Evolutionary conservation across 2,797 vertebrate species (phyloP), one percentile per base, ranked within the genome.

Genomic region (Poeciliopsis infans): DNA sequence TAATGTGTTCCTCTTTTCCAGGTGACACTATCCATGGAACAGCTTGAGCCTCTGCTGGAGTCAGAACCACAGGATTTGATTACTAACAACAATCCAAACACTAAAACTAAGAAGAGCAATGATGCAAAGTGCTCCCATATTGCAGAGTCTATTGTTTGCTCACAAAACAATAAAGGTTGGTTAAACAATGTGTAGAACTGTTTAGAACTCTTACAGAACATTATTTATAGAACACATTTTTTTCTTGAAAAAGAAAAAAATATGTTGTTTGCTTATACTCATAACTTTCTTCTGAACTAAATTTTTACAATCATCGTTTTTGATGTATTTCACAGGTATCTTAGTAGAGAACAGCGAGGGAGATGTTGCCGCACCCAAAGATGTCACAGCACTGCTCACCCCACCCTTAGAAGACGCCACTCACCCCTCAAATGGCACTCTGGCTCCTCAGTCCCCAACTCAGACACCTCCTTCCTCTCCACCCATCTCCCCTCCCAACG

Each of bases 371-470:
- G 86, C 96, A 92, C 96, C 96, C 66, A 94, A 96, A 0, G 97
- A 97, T 79, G 94, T 94, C 41, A 78, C 95, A 76, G 97, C 98
- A 91, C 93, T 95, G 66, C 95, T 95, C 86, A 98, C 97, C 90
- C 94, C 96, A 80, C 91, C 96, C 75, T 79, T 95, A 84, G 98
- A 99, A 86, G 98, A 99, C 0, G 94, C 96, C 0, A 95, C 96
- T 83, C 97, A 99, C 94, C 96, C 98, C 69, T 97, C 98, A 95
- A 99, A 91, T 88, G 97, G 97, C 91, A 98, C 96, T 95, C 97
- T 97, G 93, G 95, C 97, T 88, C 97, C 98, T 92, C 97, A 97
- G 91, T 98, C 97, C 87, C 98, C 97, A 0, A 96, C 95, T 75
- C 96, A 97, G 79, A 97, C 97, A 80, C 97, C 98, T 91, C 95